Percentiles rank a stretch among this genome's conserved stretches.
Conservation (phyloP, 2,113 vertebrate genomes). For the Sisor rabdophorus region DNA sequence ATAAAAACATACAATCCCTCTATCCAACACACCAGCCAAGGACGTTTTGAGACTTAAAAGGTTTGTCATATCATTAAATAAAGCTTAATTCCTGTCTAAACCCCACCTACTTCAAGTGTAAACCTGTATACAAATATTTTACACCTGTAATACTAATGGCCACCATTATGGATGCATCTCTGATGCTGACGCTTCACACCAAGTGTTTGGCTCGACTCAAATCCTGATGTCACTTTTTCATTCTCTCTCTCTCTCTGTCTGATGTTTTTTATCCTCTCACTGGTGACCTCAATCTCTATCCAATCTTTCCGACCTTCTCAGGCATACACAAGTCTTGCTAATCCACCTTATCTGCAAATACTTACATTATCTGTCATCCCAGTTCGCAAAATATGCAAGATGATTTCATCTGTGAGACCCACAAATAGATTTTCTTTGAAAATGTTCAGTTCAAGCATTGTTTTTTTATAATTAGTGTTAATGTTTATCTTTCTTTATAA, state of each 20-base stretch:
- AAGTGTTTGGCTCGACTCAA: not conserved
- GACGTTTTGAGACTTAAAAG: no score
- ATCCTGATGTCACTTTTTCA: not conserved
- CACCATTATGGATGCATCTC: slow-evolving; percentile 50
- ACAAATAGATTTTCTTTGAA: no score
- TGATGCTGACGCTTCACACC: not conserved
- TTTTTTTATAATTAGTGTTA: no score
- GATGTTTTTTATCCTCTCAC: slow-evolving; percentile 25
- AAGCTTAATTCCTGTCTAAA: not conserved
- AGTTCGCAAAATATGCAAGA: no score
- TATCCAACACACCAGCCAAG: no score
- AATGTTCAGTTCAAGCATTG: no score
- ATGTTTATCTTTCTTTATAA: no score
- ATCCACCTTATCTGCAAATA: not conserved
- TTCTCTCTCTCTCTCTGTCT: not conserved
- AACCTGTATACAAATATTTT: not conserved
- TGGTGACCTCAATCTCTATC: slow-evolving; percentile 22
- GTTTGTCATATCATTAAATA: no score
- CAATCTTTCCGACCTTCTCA: slow-evolving; percentile 9
- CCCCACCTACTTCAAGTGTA: not conserved
- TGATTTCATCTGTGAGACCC: no score
- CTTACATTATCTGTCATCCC: not conserved
- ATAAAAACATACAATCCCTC: no score
- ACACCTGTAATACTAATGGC: slow-evolving; percentile 13
- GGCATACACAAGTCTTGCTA: not conserved